Conservation (phyloP, 37 sponge, comb jelly and placozoan species). For the Oscarella lobularis region DNA sequence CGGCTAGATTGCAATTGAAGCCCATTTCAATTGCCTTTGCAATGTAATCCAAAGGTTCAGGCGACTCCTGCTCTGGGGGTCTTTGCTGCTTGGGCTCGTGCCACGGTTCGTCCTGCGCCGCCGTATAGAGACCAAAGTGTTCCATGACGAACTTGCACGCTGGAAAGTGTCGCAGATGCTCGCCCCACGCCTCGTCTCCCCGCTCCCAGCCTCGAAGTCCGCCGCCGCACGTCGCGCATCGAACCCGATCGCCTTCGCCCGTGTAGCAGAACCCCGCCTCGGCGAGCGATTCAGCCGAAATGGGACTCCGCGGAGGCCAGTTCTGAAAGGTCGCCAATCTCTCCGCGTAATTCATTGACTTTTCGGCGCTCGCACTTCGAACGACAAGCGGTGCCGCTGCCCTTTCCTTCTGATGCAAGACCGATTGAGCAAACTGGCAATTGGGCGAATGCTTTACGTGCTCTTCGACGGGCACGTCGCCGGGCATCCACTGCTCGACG, state of each 20-base stretch:
- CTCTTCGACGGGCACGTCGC: constrained; percentile 27
- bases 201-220: not conserved
- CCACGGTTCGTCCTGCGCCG: not conserved
- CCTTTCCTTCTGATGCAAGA: not conserved
- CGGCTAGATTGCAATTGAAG: not conserved
- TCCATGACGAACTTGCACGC: constrained; percentile 1
- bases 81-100: not conserved
- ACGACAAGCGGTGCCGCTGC: not conserved
- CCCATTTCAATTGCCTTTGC: not conserved
- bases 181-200: not conserved
- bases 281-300: constrained; percentile 2
- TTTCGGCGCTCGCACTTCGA: not conserved
- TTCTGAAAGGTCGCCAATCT: not conserved
- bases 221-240: not conserved
- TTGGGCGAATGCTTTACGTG: constrained; percentile 14
- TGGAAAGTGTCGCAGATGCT: not conserved
- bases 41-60: no score
- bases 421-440: constrained; percentile 7
- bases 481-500: constrained; percentile 12
- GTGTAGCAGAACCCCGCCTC: constrained; percentile 24
- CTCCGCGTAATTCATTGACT: not conserved
- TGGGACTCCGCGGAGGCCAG: not conserved
- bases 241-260: constrained; percentile 9
- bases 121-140: not conserved
- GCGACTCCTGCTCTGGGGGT: not conserved